A percentile compares a stretch with the other conserved stretches of the same genome.
Evolutionary conservation across 1,140 invertebrate genomes (phyloP).

Genomic region (Aphis craccivora): DNA sequence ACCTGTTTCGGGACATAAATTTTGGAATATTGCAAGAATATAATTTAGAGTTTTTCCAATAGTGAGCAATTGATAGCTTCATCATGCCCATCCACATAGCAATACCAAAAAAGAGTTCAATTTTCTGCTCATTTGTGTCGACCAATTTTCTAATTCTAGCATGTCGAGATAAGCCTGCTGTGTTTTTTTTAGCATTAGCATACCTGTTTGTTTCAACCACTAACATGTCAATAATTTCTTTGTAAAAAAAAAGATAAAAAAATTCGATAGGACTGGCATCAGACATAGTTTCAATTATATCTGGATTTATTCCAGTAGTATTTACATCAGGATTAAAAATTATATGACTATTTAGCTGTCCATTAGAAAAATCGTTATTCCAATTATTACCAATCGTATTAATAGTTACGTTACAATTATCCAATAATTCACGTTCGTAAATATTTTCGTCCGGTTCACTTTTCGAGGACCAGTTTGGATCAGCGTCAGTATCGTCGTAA

Average conservation of each 20-base stretch:
- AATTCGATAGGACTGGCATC: conserved; percentile 8
- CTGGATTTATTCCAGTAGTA: conserved; percentile 1
- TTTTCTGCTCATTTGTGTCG: not conserved
- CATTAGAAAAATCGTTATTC: conserved; percentile 23
- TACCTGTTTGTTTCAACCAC: conserved; percentile 26
- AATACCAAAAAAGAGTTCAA: conserved; percentile 50
- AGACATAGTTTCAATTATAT: conserved; percentile 24
- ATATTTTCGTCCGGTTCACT: conserved; percentile 16
- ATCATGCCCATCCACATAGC: conserved; percentile 58
- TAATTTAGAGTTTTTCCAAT: conserved; percentile 50
- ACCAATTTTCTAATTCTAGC: conserved; percentile 24
- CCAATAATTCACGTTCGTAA: not conserved
- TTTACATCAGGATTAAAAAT: conserved; percentile 22
- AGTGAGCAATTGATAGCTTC: conserved; percentile 32
- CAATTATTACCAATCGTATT: conserved; percentile 27
- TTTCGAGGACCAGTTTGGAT: conserved; percentile 8
- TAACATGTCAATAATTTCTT: conserved; percentile 33
- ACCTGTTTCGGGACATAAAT: conserved; percentile 15
- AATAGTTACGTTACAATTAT: conserved; percentile 13
- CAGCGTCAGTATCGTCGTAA: conserved; percentile 15
- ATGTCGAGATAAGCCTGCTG: conserved; percentile 7
- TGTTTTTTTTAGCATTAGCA: conserved; percentile 8
- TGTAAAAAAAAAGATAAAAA: conserved; percentile 19
- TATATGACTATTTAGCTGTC: conserved; percentile 23
- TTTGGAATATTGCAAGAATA: conserved; percentile 10